Percentiles rank a stretch among this genome's conserved stretches.
Evolutionary conservation across 2,113 vertebrate species (phyloP).

Genomic region (Tursiops truncatus): DNA sequence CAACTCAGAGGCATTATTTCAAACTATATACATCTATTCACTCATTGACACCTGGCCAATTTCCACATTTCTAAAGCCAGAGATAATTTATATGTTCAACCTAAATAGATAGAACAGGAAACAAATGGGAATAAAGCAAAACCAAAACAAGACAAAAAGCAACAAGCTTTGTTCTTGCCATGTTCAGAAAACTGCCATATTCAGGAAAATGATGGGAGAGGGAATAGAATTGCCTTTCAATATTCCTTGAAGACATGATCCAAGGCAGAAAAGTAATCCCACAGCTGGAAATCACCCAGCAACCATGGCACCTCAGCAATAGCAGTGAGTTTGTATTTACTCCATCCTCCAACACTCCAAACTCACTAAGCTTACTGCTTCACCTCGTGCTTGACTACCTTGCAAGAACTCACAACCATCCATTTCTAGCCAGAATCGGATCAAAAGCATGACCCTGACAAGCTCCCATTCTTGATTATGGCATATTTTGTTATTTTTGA

Average conservation of each 20-base stretch:
- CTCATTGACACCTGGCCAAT: constrained; percentile 16
- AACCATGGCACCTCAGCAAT: background rate
- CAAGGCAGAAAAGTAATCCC: background rate
- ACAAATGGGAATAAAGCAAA: background rate
- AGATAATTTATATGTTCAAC: background rate
- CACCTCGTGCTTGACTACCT: background rate
- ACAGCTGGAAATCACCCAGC: background rate
- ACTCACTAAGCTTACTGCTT: background rate
- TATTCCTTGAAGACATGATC: background rate
- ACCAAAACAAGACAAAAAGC: background rate
- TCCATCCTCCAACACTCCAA: background rate
- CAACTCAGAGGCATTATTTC: constrained; percentile 8
- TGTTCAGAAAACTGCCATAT: background rate
- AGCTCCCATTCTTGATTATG: background rate
- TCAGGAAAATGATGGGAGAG: background rate
- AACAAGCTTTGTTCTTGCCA: background rate
- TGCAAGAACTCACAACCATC: background rate
- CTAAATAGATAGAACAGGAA: background rate
- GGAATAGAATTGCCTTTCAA: background rate
- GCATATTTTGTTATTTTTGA: background rate
- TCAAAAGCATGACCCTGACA: background rate
- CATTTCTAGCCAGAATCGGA: background rate
- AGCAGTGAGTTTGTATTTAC: background rate
- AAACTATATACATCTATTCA: background rate
- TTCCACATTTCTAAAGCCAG: constrained; percentile 19